Evolutionary conservation across 2,797 vertebrate genomes (phyloP).

Genomic region (Triplophysa bombifrons): DNA sequence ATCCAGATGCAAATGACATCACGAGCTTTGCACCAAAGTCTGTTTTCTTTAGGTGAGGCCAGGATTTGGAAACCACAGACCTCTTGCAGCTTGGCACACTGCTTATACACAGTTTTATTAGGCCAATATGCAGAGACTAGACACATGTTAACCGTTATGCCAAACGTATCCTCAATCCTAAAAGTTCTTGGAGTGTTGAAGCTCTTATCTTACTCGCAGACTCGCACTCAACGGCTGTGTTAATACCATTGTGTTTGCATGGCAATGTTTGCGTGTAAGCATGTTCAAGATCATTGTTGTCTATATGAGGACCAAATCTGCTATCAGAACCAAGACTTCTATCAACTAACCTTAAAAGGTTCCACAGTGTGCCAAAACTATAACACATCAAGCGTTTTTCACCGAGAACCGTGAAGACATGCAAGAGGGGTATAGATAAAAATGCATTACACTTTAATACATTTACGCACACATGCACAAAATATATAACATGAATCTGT

Average conservation of each 20-base stretch:
- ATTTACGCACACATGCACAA: neutral
- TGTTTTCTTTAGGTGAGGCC: slow-evolving; percentile 46
- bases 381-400: slow-evolving; percentile 34
- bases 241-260: neutral
- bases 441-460: neutral
- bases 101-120: slow-evolving; percentile 18
- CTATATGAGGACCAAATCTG: slow-evolving; percentile 6
- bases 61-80: slow-evolving; percentile 42
- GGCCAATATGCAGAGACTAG: slow-evolving; percentile 17
- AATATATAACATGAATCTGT: neutral
- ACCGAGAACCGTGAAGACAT: slow-evolving; percentile 11
- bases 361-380: slow-evolving; percentile 5
- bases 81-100: slow-evolving; percentile 40
- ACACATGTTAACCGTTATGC: slow-evolving; percentile 20
- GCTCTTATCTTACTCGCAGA: neutral
- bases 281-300: neutral
- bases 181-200: neutral
- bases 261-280: neutral
- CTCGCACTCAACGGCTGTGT: neutral
- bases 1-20: slow-evolving; percentile 58
- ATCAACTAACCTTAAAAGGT: slow-evolving; percentile 16
- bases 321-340: slow-evolving; percentile 10
- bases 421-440: slow-evolving; percentile 2
- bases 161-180: slow-evolving; percentile 1
- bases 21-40: slow-evolving; percentile 25